phyloP scores from a whole-genome alignment of 2,113 vertebrate genomes.

The Tursiops truncatus region DNA sequence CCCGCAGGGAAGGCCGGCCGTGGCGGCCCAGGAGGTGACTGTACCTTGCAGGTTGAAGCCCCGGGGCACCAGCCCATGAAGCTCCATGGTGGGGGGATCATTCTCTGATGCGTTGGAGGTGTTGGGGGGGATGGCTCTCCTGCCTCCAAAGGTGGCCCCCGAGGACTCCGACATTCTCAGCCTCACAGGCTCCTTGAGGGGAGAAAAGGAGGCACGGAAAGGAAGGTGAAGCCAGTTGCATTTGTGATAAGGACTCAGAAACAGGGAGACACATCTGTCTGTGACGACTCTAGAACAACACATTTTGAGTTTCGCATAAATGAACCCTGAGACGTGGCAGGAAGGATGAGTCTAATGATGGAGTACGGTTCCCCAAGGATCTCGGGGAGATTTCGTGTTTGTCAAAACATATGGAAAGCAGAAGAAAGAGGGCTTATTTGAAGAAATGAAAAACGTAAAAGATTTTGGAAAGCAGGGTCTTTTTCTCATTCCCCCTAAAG shows the following conservation, averaged over 20 bases:
- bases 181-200: not conserved
- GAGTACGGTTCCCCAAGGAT: slow-evolving; percentile 48
- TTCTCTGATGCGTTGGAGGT: slow-evolving; percentile 87
- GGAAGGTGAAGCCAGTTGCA: not conserved
- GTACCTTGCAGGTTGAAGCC: slow-evolving; percentile 87
- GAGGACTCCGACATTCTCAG: slow-evolving; percentile 77
- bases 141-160: slow-evolving; percentile 83
- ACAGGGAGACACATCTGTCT: not conserved
- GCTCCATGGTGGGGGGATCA: slow-evolving; percentile 88
- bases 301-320: slow-evolving; percentile 61
- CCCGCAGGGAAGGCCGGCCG: no score
- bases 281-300: not conserved
- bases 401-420: slow-evolving; percentile 70
- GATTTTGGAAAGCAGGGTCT: not conserved
- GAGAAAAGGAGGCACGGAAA: not conserved
- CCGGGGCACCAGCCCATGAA: slow-evolving; percentile 85
- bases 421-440: slow-evolving; percentile 50
- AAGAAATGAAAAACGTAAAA: slow-evolving; percentile 55
- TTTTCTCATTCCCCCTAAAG: not conserved
- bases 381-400: slow-evolving; percentile 61
- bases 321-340: slow-evolving; percentile 64
- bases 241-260: slow-evolving; percentile 11
- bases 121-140: slow-evolving; percentile 83
- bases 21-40: not conserved
- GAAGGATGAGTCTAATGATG: slow-evolving; percentile 54